Evolutionary conservation across 2,797 vertebrate genomes (phyloP).

Genomic region (Mus caroli): DNA sequence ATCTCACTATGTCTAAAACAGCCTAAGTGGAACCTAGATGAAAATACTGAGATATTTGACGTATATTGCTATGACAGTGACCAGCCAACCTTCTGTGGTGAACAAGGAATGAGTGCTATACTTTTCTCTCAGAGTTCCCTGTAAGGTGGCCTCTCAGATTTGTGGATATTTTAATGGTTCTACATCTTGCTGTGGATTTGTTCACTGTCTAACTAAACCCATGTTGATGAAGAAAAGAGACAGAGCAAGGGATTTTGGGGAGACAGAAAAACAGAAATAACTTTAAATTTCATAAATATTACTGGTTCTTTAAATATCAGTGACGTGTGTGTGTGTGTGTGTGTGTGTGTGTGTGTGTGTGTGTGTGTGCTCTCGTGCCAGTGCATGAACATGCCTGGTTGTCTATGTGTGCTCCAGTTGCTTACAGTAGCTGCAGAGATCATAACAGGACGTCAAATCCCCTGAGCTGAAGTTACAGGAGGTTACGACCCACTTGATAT

Average conservation of each 20-base stretch:
- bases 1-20: neutral
- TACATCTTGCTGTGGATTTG: neutral
- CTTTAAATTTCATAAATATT: too few species aligned
- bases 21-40: neutral
- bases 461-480: neutral
- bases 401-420: neutral
- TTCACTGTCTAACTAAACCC: neutral
- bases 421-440: too few species aligned
- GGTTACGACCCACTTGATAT: too few species aligned
- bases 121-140: fast-evolving
- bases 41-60: too few species aligned
- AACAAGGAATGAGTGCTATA: neutral
- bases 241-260: neutral
- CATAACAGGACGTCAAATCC: neutral
- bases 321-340: neutral
- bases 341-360: neutral
- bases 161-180: neutral
- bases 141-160: fast-evolving
- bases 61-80: neutral
- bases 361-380: neutral
- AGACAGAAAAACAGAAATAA: neutral
- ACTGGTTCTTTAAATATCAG: too few species aligned
- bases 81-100: neutral
- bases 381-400: too few species aligned
- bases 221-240: too few species aligned